Conservation (phyloP, 92 coral and sea anemone genomes). For the Pocillopora meandrina region DNA sequence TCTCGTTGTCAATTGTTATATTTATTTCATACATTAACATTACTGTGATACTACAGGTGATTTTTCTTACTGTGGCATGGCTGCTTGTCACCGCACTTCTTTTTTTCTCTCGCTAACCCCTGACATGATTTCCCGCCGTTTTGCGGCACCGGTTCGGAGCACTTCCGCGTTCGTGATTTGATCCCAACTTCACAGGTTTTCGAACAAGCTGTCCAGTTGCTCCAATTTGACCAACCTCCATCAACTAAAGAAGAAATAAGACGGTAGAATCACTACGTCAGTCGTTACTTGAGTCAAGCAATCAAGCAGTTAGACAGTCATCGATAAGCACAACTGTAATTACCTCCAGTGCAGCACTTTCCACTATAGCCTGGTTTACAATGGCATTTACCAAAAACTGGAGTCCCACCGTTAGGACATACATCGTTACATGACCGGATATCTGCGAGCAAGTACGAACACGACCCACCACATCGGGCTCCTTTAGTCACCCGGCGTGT, state of each 20-base stretch:
- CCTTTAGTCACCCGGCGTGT: conserved; percentile 7
- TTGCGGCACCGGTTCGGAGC: conserved; percentile 1
- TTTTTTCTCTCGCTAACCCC: neutral
- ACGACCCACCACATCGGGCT: conserved; percentile 20
- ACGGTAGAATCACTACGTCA: neutral
- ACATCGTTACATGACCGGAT: neutral
- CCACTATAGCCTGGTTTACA: conserved; percentile 22
- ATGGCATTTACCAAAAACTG: neutral
- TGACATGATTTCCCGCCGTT: conserved; percentile 6
- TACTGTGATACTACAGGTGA: neutral
- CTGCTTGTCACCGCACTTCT: neutral
- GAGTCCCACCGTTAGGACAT: conserved; percentile 24
- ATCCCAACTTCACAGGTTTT: conserved; percentile 12
- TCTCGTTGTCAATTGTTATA: no score
- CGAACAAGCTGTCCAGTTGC: conserved; percentile 1
- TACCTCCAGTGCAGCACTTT: conserved; percentile 33
- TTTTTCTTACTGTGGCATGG: neutral
- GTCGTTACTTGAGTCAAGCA: neutral
- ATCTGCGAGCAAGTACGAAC: neutral
- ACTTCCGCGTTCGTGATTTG: neutral
- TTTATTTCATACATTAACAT: no score
- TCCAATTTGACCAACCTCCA: conserved; percentile 18
- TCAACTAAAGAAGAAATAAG: neutral
- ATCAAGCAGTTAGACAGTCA: neutral
- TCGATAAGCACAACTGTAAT: neutral